Conservation (phyloP, 2,797 vertebrate species). For the Gambusia yucatana region DNA sequence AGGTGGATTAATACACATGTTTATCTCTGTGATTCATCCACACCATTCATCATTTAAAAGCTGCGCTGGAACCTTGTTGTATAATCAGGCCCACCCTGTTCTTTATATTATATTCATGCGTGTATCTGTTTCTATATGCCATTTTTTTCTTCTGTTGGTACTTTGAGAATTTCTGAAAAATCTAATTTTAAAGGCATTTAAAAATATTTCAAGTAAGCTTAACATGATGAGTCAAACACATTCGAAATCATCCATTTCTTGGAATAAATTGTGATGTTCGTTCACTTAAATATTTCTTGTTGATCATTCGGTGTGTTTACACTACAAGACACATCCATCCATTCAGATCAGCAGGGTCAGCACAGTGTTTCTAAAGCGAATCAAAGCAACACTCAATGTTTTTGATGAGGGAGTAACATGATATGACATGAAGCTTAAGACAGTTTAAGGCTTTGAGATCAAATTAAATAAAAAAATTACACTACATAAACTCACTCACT, state of each 20-base stretch:
- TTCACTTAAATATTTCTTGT: background rate
- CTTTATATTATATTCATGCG: background rate
- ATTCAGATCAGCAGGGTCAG: background rate
- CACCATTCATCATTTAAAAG: slow-evolving; percentile 14
- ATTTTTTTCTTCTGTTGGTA: background rate
- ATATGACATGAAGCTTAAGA: too few relatives aligned
- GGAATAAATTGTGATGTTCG: background rate
- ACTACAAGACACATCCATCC: background rate
- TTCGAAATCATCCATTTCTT: background rate
- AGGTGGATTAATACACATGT: background rate
- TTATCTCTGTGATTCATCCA: background rate
- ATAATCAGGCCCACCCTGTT: background rate
- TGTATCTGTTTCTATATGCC: background rate
- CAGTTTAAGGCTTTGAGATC: background rate
- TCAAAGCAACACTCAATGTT: too few relatives aligned
- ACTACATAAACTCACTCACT: background rate
- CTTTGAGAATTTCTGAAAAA: background rate
- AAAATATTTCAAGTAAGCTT: background rate
- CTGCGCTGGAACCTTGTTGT: background rate
- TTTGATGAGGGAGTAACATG: too few relatives aligned
- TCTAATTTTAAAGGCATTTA: background rate
- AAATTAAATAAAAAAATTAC: background rate
- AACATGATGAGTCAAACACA: background rate
- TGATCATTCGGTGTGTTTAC: background rate
- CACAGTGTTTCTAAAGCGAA: too few relatives aligned